phyloP scores from a whole-genome alignment of 2,888 invertebrate species.

The Torymus tubicola region DNA sequence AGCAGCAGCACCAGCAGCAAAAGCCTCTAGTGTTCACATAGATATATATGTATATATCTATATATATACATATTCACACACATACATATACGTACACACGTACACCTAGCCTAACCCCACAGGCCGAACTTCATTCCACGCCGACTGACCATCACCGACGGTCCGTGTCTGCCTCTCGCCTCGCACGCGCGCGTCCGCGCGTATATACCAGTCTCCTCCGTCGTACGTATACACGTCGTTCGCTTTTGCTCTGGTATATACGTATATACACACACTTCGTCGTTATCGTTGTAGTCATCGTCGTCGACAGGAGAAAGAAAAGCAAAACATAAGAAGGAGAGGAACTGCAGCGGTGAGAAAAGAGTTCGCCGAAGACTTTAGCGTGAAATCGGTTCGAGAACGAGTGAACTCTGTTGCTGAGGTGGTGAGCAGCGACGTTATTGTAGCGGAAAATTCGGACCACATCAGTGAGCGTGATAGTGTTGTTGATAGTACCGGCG shows the following conservation, averaged over 20 bases:
- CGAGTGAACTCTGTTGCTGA: too few relatives aligned
- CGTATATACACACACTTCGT: not conserved
- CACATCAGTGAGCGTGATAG: too few relatives aligned
- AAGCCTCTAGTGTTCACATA: not conserved
- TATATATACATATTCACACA: too few relatives aligned
- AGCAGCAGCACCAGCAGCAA: too few relatives aligned
- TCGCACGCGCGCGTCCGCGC: not conserved
- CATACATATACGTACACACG: not conserved
- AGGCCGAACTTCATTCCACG: constrained; percentile 74
- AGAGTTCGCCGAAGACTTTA: too few relatives aligned
- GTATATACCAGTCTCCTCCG: not conserved
- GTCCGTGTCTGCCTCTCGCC: constrained; percentile 63
- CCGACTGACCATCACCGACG: constrained; percentile 74
- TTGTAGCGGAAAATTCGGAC: too few relatives aligned
- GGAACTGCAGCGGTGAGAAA: not conserved
- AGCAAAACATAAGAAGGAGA: not conserved
- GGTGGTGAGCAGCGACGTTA: too few relatives aligned
- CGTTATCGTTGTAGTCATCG: not conserved
- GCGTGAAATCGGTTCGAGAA: too few relatives aligned
- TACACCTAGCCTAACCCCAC: constrained; percentile 74
- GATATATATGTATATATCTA: not conserved
- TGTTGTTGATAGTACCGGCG: too few relatives aligned
- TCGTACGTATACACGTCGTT: not conserved
- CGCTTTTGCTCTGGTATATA: not conserved
- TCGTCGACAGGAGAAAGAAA: not conserved